Evolutionary conservation across 2,797 vertebrate species (phyloP).

Genomic region (Chlorospingus flavigularis): DNA sequence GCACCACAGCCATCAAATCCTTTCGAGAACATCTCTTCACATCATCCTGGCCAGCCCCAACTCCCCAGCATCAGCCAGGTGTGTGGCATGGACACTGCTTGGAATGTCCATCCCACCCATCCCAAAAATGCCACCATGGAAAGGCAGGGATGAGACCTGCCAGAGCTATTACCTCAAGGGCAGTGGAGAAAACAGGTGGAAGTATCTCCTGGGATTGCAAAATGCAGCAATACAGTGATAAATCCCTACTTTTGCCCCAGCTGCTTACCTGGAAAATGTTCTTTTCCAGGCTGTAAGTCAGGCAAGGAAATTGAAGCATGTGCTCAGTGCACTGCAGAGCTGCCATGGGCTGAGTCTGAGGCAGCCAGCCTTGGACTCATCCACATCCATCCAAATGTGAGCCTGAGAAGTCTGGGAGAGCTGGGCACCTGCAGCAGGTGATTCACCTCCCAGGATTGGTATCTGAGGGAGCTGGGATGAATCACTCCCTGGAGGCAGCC

Average conservation of each 20-base stretch:
- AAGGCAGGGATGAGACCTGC: background rate
- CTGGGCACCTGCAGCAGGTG: background rate
- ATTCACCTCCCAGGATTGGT: background rate
- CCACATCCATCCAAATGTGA: background rate
- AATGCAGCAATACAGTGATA: background rate
- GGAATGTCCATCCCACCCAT: background rate
- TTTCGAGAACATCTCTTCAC: accelerated
- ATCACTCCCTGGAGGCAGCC: slow-evolving; percentile 1
- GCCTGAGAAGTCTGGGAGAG: background rate
- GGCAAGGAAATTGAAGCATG: background rate
- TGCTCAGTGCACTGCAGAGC: background rate
- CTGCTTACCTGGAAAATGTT: background rate
- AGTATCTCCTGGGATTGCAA: background rate
- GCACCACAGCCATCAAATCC: background rate
- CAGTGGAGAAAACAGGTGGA: background rate
- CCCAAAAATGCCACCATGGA: background rate
- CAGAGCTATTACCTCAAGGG: accelerated
- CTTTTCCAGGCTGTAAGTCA: background rate
- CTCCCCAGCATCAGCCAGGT: background rate
- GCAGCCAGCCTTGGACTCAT: background rate
- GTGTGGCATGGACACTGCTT: accelerated
- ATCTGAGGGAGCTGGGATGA: background rate
- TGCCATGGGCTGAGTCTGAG: background rate
- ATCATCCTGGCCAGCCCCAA: background rate
- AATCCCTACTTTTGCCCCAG: background rate